phyloP scores from a whole-genome alignment of 2,888 invertebrate genomes.

The Drosophila gaucha region DNA sequence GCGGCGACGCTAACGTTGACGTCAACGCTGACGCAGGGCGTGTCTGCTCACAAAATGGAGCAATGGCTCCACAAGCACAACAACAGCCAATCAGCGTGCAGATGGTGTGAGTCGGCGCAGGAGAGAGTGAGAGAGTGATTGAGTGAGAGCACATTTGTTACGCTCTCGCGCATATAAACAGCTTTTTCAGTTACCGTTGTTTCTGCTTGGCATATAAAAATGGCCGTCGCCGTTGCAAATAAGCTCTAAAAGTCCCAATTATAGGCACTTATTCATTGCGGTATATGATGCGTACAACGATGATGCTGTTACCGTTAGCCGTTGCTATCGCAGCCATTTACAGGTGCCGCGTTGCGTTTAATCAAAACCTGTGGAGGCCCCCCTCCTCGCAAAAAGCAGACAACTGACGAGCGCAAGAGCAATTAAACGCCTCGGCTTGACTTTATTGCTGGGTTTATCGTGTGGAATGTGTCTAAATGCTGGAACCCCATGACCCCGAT shows the following conservation, averaged over 20 bases:
- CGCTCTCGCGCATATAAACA: conserved; percentile 8
- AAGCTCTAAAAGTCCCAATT: conserved; percentile 73
- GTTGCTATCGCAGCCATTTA: conserved; percentile 7
- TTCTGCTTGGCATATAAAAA: conserved; percentile 45
- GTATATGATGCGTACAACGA: conserved; percentile 70
- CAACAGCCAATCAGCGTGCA: conserved; percentile 50
- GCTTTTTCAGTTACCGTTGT: conserved; percentile 30
- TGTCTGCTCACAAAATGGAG: conserved; percentile 54
- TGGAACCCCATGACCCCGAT: background rate
- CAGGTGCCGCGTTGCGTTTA: conserved; percentile 56
- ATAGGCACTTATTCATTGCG: conserved; percentile 80
- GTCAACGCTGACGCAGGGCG: conserved; percentile 47
- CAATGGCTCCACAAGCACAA: conserved; percentile 50
- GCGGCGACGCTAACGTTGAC: conserved; percentile 1
- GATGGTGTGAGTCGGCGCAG: conserved; percentile 38
- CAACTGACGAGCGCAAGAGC: conserved; percentile 70
- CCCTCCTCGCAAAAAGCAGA: no score
- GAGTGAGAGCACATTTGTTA: conserved; percentile 10
- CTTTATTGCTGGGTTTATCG: conserved; percentile 79
- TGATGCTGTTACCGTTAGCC: conserved; percentile 38
- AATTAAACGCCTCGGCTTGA: conserved; percentile 75
- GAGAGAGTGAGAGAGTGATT: conserved; percentile 9
- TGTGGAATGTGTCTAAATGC: conserved; percentile 53
- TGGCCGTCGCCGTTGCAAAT: conserved; percentile 49
- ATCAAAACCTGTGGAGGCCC: conserved; percentile 58